These are phyloP conservation scores for Tiliacea aurago DNA, from an alignment of 2,888 invertebrate genomes.

Conservation along the genomic window DNA sequence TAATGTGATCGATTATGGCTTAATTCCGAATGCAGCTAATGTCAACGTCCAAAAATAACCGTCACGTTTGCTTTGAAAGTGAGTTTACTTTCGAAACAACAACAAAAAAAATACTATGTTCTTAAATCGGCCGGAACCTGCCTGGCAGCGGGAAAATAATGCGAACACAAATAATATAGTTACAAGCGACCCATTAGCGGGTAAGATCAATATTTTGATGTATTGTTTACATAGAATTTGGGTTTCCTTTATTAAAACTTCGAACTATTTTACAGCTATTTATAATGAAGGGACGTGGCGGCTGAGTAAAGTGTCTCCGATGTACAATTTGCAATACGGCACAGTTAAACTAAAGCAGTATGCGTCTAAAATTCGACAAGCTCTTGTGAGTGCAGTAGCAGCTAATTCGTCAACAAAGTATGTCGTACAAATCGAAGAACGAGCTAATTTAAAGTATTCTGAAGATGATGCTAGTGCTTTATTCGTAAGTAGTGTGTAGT, in stretches of 20 bases:
- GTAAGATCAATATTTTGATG: slow-evolving; percentile 57
- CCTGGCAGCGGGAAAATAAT: slow-evolving; percentile 62
- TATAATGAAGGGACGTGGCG: slow-evolving; percentile 85
- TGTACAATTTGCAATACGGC: slow-evolving; percentile 80
- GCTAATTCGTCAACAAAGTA: slow-evolving; percentile 76
- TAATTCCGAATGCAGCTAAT: background rate
- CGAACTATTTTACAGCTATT: slow-evolving; percentile 75
- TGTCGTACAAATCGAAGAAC: slow-evolving; percentile 78
- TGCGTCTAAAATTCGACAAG: slow-evolving; percentile 83
- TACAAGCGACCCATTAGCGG: slow-evolving; percentile 72
- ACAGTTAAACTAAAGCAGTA: slow-evolving; percentile 84
- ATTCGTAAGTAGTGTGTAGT: slow-evolving; percentile 73
- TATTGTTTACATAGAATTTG: slow-evolving; percentile 10
- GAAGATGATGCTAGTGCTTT: slow-evolving; percentile 83
- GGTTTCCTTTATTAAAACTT: background rate
- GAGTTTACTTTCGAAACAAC: background rate
- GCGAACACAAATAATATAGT: slow-evolving; percentile 51
- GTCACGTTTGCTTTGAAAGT: slow-evolving; percentile 20
- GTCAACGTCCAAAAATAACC: slow-evolving; percentile 25
- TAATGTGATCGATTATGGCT: too few species aligned
- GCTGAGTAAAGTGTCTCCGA: slow-evolving; percentile 82
- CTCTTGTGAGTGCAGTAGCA: slow-evolving; percentile 75
- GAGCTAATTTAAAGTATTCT: slow-evolving; percentile 80
- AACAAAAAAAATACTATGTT: slow-evolving; percentile 51
- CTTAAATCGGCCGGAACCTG: slow-evolving; percentile 50